Base-by-base conservation (phyloP, 2,797 vertebrate genomes). In the Anas flavirostris region DNA sequence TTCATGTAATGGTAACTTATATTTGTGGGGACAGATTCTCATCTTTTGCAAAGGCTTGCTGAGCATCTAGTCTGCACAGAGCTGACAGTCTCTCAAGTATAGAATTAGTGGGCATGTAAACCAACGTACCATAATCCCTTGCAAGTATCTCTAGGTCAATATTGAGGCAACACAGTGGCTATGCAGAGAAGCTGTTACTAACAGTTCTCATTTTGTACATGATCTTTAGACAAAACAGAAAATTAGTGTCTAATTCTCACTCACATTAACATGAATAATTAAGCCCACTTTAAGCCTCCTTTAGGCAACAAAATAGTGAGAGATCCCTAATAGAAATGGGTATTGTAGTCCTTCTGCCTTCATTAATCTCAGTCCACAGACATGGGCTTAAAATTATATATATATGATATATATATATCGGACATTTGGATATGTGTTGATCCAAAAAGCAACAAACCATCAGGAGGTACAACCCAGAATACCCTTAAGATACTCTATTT, bases 11-110 rank as follows among this genome's bases (percentile, higher is more conserved):
- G 60, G 13, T 63, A 58, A 74, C 43, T 84, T 84, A 46, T 1
- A n/a, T 88, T 62, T 41, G 13, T 28, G 72, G 52, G 72, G 46
- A 23, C 56, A 64, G 88, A 86, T 93, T 84, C 86, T 94, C 90
- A 94, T 78, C 68, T 92, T 28, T n/a, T 89, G 64, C 75, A 72
- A 69, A 16, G 6, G 43, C 19, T 4, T 62, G 52, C 89, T 91
- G 85, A 94, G 80, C 69, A 69, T 90, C 79, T 94, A 62, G 22
- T 53, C 76, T 74, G 43, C 16, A 10, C 12, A 79, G 77, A 76
- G 26, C 48, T 41, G 28, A 33, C 46, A 28, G 39, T 52, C 33
- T 86, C 60, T 43, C 56, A 59, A 1, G 59, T 48, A 12, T 69
- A 43, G 67, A 70, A 60, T 2, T 59, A 59, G 21, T 73, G 90